Evolutionary conservation across 2,888 invertebrate species (phyloP).

Genomic region (Erannis defoliaria): DNA sequence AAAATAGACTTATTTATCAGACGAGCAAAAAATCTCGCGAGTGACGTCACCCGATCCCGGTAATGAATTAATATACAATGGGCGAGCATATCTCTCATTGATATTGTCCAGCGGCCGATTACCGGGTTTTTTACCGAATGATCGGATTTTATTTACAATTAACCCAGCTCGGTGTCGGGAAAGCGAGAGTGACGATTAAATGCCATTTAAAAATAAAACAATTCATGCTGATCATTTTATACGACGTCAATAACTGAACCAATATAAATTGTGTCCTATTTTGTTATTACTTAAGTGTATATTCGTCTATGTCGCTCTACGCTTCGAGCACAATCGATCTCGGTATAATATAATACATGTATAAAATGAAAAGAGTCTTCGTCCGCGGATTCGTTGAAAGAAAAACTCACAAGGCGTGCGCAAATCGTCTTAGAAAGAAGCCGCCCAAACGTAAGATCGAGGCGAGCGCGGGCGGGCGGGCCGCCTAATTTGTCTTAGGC

Average conservation of each 20-base stretch:
- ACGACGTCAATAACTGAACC: not conserved
- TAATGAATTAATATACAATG: conserved; percentile 59
- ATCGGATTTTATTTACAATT: conserved; percentile 87
- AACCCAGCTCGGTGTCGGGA: conserved; percentile 76
- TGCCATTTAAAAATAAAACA: conserved; percentile 86
- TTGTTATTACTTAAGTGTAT: too few species aligned
- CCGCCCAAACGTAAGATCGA: conserved; percentile 73
- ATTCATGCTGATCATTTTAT: conserved; percentile 42
- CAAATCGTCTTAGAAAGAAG: conserved; percentile 73
- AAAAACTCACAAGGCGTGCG: conserved; percentile 62
- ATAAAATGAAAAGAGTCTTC: conserved; percentile 5
- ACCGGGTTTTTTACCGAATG: conserved; percentile 84
- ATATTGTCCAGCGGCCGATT: conserved; percentile 78
- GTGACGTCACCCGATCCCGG: conserved; percentile 51
- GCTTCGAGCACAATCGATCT: conserved; percentile 12
- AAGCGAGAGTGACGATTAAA: conserved; percentile 85
- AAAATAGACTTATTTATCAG: too few species aligned
- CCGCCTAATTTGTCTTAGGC: conserved; percentile 86
- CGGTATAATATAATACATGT: not conserved
- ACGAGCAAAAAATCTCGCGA: conserved; percentile 33
- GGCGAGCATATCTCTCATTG: conserved; percentile 74
- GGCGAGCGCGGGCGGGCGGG: conserved; percentile 69
- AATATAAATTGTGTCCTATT: too few species aligned
- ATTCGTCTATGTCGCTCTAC: not conserved
- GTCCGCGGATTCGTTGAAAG: conserved; percentile 37